Base-by-base conservation (phyloP, 2,797 vertebrate genomes). In the Geotrypetes seraphini region DNA sequence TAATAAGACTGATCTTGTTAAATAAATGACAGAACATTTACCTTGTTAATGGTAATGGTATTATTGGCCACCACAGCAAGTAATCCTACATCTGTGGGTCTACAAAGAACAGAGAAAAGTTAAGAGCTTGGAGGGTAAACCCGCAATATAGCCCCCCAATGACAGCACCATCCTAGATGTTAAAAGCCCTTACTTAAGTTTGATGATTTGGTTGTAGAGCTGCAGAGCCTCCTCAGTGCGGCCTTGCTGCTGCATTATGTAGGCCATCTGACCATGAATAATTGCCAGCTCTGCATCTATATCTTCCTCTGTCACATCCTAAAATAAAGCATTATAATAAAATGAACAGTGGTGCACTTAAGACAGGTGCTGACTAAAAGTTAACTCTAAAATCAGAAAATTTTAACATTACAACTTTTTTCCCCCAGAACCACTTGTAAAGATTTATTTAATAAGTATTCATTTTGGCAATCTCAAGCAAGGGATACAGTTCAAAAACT, bases 131-230 rank as follows among this genome's bases (percentile, higher is more conserved):
- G n/a, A n/a, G n/a, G n/a, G n/a, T n/a, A n/a, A n/a, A n/a, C n/a
- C n/a, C n/a, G n/a, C n/a, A n/a, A n/a, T n/a, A n/a, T n/a, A n/a
- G n/a, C n/a, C n/a, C n/a, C n/a, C n/a, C n/a, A n/a, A n/a, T n/a
- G n/a, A n/a, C n/a, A n/a, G n/a, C n/a, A n/a, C n/a, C n/a, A n/a
- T n/a, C n/a, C n/a, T 25, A 19, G 11, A 10, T 12, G 19, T 19
- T 5, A 41, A 48, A n/a, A 26, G 2, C 3, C 36, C 89, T 82
- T 66, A 97, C 94, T 96, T 98, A 42, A 97, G 74, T 62, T 99
- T 99, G 62, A 99, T 92, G 61, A 99, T 94, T 73, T 99, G 96
- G 80, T 97, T 99, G 79, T 99, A 97, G 51, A 98, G 90, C 61
- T 97, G 92, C 47, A 98, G 66, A 4, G 95, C 94, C 7, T 96